Evolutionary conservation across 2,888 invertebrate species (phyloP).

Genomic region (Nomada hirtipes): DNA sequence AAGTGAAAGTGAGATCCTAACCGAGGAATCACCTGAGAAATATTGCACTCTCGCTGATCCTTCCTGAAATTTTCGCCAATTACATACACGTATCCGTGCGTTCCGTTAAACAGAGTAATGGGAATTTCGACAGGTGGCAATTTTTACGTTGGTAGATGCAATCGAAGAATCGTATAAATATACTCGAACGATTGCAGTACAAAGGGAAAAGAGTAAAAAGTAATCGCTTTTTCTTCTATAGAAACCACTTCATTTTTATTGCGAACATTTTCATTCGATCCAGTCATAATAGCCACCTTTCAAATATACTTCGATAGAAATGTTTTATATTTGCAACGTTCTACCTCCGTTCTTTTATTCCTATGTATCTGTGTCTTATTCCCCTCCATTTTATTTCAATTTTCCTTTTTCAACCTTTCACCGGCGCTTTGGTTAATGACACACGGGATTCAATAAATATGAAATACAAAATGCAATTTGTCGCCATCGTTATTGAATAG

Average conservation of each 20-base stretch:
- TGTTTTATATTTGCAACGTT: no score
- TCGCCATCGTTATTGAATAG: background rate
- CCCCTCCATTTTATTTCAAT: background rate
- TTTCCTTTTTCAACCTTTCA: no score
- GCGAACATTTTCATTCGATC: no score
- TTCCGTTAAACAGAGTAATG: background rate
- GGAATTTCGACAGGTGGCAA: background rate
- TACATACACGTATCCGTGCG: background rate
- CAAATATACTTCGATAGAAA: background rate
- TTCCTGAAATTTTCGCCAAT: background rate
- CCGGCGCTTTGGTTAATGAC: no score
- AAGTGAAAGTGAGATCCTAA: slow-evolving; percentile 48
- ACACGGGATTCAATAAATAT: background rate
- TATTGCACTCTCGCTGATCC: background rate
- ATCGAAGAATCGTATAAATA: background rate
- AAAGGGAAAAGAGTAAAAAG: no score
- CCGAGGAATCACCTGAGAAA: background rate
- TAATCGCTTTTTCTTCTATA: background rate
- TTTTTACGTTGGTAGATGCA: background rate
- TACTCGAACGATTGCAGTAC: no score
- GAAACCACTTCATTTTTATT: background rate
- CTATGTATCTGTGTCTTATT: background rate
- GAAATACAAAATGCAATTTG: background rate
- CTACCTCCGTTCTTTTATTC: background rate
- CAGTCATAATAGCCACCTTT: no score